A percentile compares a stretch with the other conserved stretches of the same genome.
phyloP scores from a whole-genome alignment of 2,113 vertebrate genomes.

The Siphamia tubifer region DNA sequence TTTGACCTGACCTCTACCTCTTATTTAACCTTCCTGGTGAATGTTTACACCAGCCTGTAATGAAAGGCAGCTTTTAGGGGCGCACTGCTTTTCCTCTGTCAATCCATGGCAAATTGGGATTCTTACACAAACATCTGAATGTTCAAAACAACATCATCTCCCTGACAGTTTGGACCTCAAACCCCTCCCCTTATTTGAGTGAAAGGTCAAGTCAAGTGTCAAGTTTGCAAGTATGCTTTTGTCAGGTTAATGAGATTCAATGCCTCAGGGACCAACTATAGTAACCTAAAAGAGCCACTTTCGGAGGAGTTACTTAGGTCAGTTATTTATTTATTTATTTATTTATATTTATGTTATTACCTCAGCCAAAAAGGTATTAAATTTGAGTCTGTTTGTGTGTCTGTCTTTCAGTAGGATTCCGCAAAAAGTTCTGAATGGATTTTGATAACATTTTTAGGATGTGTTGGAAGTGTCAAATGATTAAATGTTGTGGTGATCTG shows the following conservation, averaged over 20 bases:
- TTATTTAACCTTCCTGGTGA: slow-evolving; percentile 32
- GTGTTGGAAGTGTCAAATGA: too few species aligned
- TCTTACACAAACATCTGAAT: background rate
- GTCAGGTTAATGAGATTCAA: background rate
- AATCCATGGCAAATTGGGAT: background rate
- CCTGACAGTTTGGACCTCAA: background rate
- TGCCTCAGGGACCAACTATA: background rate
- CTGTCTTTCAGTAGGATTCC: too few species aligned
- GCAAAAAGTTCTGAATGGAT: too few species aligned
- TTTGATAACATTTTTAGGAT: too few species aligned
- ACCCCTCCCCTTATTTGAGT: background rate
- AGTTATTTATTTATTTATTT: too few species aligned
- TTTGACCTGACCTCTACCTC: slow-evolving; percentile 25
- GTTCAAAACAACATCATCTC: background rate
- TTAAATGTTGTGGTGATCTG: too few species aligned
- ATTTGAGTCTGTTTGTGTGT: too few species aligned
- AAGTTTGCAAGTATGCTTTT: background rate
- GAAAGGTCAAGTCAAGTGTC: background rate
- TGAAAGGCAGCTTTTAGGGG: slow-evolving; percentile 53
- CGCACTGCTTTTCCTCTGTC: slow-evolving; percentile 12
- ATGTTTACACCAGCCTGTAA: slow-evolving; percentile 45
- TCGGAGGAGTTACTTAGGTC: too few species aligned
- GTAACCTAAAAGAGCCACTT: too few species aligned
- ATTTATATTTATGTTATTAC: too few species aligned
- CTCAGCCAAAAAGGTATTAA: too few species aligned